Evolutionary conservation across 2,888 invertebrate genomes (phyloP).

Genomic region (Euphydryas editha): DNA sequence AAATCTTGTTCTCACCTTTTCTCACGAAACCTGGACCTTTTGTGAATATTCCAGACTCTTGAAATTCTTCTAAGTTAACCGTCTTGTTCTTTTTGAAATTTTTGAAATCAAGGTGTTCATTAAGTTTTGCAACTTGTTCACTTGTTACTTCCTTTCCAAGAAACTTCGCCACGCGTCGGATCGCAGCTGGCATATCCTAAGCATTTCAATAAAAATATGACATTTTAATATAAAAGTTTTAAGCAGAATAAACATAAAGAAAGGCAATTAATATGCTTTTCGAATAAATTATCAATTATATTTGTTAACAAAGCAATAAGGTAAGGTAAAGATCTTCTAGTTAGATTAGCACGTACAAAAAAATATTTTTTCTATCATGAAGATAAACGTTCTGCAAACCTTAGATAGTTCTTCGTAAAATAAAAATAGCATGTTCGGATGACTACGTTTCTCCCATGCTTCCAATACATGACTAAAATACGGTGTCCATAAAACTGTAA

Average conservation of each 20-base stretch:
- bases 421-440: conserved; percentile 88
- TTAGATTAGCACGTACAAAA: too few species aligned
- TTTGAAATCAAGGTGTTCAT: conserved; percentile 87
- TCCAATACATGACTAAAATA: conserved; percentile 88
- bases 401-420: conserved; percentile 91
- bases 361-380: background rate
- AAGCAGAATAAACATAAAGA: too few species aligned
- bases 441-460: conserved; percentile 85
- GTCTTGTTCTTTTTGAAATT: conserved; percentile 90
- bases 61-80: conserved; percentile 83
- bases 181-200: conserved; percentile 77
- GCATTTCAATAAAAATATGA: too few species aligned
- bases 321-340: too few species aligned
- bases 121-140: conserved; percentile 81
- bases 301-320: too few species aligned
- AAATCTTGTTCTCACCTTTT: conserved; percentile 71
- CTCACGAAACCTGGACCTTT: conserved; percentile 83
- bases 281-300: too few species aligned
- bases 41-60: conserved; percentile 56
- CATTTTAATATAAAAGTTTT: too few species aligned
- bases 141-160: conserved; percentile 75
- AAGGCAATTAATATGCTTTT: too few species aligned
- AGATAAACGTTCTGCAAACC: conserved; percentile 65
- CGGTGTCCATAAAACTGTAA: conserved; percentile 82
- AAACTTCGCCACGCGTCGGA: conserved; percentile 81